A percentile compares a stretch with the other conserved stretches of the same genome.
Conservation (phyloP, 2,888 invertebrate species). For the Ornithoptera priamus region DNA sequence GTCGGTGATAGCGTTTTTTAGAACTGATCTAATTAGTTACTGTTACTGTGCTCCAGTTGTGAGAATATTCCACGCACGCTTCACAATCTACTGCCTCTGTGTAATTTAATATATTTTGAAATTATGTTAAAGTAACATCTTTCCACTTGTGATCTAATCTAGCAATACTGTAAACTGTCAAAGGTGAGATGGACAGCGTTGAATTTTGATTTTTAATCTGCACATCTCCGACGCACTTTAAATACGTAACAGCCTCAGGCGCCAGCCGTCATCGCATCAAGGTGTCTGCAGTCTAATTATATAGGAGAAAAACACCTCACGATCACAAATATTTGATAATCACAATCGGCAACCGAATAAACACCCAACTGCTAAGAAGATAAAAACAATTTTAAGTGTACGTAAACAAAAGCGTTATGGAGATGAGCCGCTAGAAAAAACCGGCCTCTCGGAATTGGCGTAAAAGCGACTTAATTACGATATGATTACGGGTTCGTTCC, state of each 20-base stretch:
- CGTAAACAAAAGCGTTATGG: constrained; percentile 41
- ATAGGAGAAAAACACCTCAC: constrained; percentile 64
- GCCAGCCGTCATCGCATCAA: constrained; percentile 68
- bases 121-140: not conserved
- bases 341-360: constrained; percentile 35
- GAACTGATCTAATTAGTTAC: too few relatives aligned
- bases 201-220: constrained; percentile 18
- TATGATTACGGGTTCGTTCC: constrained; percentile 74
- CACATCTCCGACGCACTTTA: constrained; percentile 10
- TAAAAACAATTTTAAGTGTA: constrained; percentile 42
- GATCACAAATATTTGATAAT: constrained; percentile 66
- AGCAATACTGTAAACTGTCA: not conserved
- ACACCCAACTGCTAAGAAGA: constrained; percentile 35
- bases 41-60: too few relatives aligned
- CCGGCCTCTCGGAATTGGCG: constrained; percentile 64
- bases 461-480: constrained; percentile 76
- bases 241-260: constrained; percentile 55
- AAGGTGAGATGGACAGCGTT: not conserved
- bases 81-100: too few relatives aligned
- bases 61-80: too few relatives aligned
- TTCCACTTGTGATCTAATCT: not conserved
- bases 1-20: too few relatives aligned
- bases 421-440: constrained; percentile 43
- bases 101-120: too few relatives aligned
- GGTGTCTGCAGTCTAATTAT: constrained; percentile 77